Evolutionary conservation across 1,140 invertebrate genomes (phyloP).

Genomic region (Thrips palmi): DNA sequence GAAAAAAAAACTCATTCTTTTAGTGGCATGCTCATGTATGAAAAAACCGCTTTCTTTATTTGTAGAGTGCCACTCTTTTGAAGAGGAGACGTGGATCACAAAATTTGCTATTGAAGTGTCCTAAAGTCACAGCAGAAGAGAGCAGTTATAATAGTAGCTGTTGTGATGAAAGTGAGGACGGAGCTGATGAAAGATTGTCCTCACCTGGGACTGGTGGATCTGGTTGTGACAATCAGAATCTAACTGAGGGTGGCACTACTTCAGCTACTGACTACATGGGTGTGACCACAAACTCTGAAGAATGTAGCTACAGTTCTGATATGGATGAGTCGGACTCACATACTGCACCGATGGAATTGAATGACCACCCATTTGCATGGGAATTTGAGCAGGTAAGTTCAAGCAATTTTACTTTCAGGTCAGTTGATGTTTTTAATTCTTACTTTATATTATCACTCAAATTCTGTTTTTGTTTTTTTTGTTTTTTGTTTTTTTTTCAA

Average conservation of each 20-base stretch:
- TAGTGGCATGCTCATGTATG: too few species aligned
- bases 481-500: too few species aligned
- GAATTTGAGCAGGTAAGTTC: slow-evolving; percentile 44
- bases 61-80: too few species aligned
- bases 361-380: slow-evolving; percentile 42
- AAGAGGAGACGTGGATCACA: too few species aligned
- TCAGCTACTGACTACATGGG: slow-evolving; percentile 66
- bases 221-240: slow-evolving; percentile 22
- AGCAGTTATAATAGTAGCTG: background rate
- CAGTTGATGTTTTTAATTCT: slow-evolving; percentile 5
- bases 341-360: slow-evolving; percentile 26
- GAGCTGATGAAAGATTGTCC: slow-evolving; percentile 29
- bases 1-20: too few species aligned
- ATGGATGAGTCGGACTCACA: slow-evolving; percentile 37
- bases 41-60: too few species aligned
- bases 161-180: slow-evolving; percentile 29
- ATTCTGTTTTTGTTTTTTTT: slow-evolving; percentile 5
- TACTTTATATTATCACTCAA: slow-evolving; percentile 7
- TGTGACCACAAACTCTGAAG: slow-evolving; percentile 69
- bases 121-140: background rate
- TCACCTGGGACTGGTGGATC: slow-evolving; percentile 19
- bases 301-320: slow-evolving; percentile 65
- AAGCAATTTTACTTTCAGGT: background rate
- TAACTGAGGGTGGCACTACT: slow-evolving; percentile 33
- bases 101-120: background rate